These are phyloP conservation scores for Nothocercus nigrocapillus DNA, from an alignment of 2,113 vertebrate genomes.

Conservation along the genomic window DNA sequence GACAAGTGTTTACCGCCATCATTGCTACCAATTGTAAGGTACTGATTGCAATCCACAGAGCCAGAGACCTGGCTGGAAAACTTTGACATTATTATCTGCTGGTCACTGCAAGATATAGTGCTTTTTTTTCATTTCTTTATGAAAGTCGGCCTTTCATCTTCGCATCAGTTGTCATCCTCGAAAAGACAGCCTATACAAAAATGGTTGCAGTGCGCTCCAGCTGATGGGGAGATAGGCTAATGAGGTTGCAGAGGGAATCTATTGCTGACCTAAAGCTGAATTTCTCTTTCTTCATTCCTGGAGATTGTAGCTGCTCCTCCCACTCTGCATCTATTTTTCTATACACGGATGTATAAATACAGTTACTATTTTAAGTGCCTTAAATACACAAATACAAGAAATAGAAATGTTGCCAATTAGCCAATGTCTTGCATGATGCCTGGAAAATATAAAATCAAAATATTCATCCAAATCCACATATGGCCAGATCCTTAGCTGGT, in stretches of 20 bases:
- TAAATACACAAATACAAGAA: background rate
- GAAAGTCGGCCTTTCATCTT: too few species aligned
- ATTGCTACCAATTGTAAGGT: background rate
- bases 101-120: background rate
- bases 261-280: background rate
- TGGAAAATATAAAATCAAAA: slow-evolving; percentile 5
- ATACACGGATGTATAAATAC: background rate
- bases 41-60: background rate
- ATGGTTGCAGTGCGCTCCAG: too few species aligned
- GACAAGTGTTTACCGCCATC: background rate
- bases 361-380: background rate
- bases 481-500: background rate
- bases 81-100: background rate
- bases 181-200: too few species aligned
- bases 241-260: background rate
- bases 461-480: background rate
- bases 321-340: background rate
- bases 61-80: background rate
- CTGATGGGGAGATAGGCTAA: background rate
- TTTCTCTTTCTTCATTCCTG: background rate
- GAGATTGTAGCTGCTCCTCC: background rate
- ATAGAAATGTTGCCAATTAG: background rate
- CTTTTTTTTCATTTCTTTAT: too few species aligned
- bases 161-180: too few species aligned
- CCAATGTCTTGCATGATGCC: background rate